Evolutionary conservation across 2,888 invertebrate species (phyloP).

Genomic region (Cecidostiba fungosa): DNA sequence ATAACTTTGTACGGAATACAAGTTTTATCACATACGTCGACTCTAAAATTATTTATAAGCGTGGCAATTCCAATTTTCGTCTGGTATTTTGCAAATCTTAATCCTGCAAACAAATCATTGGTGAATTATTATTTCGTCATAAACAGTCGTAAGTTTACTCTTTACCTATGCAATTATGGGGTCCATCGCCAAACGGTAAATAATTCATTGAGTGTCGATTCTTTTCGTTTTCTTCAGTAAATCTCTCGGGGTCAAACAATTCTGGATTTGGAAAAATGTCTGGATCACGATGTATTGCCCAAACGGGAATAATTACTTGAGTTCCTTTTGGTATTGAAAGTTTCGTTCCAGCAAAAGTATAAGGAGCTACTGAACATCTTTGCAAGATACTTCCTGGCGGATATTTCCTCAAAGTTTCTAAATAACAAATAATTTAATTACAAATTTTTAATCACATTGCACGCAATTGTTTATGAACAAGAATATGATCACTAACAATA

Average conservation of each 20-base stretch:
- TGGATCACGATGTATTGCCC: slow-evolving; percentile 66
- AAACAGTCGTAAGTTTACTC: neutral
- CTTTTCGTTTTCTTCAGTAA: slow-evolving; percentile 65
- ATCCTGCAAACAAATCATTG: slow-evolving; percentile 57
- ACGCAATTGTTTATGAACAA: neutral
- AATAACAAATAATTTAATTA: neutral
- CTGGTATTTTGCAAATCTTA: slow-evolving; percentile 69
- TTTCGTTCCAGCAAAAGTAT: slow-evolving; percentile 69
- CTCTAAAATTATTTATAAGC: slow-evolving; percentile 71
- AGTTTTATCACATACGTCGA: slow-evolving; percentile 70
- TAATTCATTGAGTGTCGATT: slow-evolving; percentile 65
- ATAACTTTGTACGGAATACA: slow-evolving; percentile 63
- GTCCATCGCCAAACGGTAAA: slow-evolving; percentile 75
- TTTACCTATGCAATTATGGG: slow-evolving; percentile 75
- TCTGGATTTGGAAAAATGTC: slow-evolving; percentile 67
- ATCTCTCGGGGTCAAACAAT: slow-evolving; percentile 70
- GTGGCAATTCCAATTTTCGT: slow-evolving; percentile 74
- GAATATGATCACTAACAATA: too few species aligned
- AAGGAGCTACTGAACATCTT: slow-evolving; percentile 71
- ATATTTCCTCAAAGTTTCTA: slow-evolving; percentile 80
- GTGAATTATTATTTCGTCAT: neutral
- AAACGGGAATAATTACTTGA: slow-evolving; percentile 62
- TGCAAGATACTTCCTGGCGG: slow-evolving; percentile 76
- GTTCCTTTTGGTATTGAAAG: slow-evolving; percentile 67
- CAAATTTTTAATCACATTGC: neutral